phyloP scores from a whole-genome alignment of 2,113 vertebrate species.

The Cyphomyrus discorhynchus region DNA sequence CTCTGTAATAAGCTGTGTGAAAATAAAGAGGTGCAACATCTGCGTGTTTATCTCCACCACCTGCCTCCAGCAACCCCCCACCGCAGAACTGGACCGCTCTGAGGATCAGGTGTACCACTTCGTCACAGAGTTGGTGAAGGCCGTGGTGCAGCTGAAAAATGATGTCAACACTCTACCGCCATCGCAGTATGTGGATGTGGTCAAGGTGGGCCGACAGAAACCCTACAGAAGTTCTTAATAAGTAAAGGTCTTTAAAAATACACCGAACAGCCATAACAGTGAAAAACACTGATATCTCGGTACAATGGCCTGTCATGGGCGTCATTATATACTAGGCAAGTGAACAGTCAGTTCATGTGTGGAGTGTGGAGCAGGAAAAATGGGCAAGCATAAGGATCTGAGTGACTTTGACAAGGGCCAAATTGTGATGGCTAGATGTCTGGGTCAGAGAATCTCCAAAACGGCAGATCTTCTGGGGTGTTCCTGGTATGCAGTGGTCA shows the following conservation, averaged over 20 bases:
- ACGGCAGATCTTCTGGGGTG: background rate
- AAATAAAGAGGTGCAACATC: background rate
- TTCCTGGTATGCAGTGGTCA: background rate
- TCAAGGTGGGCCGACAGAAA: constrained; percentile 65
- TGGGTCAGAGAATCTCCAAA: background rate
- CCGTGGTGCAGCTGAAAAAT: constrained; percentile 86
- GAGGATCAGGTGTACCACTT: constrained; percentile 79
- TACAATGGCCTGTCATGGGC: background rate
- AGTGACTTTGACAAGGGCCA: background rate
- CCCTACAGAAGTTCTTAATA: background rate
- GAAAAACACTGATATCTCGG: background rate
- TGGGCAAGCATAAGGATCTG: background rate
- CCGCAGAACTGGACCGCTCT: constrained; percentile 85
- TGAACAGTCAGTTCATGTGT: background rate
- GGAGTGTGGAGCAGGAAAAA: background rate
- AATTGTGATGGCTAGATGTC: background rate
- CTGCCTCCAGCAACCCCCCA: constrained; percentile 66
- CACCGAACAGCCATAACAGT: background rate
- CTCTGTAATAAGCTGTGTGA: background rate
- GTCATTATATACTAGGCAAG: background rate
- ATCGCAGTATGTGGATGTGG: constrained; percentile 70
- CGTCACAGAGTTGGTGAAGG: constrained; percentile 84
- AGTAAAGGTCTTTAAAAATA: background rate
- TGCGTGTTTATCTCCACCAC: background rate
- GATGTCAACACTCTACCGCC: constrained; percentile 71